Evolutionary conservation across 2,888 invertebrate species (phyloP).

Genomic region (Heliconius ethilla): DNA sequence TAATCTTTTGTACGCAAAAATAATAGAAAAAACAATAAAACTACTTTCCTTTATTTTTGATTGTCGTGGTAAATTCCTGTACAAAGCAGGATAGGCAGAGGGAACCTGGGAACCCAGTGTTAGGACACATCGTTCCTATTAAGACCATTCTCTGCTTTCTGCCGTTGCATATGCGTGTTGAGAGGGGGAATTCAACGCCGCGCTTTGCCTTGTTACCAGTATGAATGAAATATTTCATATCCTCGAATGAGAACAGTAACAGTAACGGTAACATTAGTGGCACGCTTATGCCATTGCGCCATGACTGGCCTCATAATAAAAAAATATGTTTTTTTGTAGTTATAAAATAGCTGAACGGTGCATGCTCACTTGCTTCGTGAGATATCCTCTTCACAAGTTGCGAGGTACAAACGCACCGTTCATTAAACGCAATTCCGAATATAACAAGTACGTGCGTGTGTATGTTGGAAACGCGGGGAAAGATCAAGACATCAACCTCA

Average conservation of each 20-base stretch:
- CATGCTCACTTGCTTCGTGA: slow-evolving; percentile 65
- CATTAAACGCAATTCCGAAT: slow-evolving; percentile 59
- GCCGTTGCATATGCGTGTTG: not conserved
- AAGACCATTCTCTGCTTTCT: not conserved
- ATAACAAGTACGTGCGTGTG: slow-evolving; percentile 63
- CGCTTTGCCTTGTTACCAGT: not conserved
- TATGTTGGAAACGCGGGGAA: slow-evolving; percentile 56
- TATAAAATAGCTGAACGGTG: slow-evolving; percentile 74
- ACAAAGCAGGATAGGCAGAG: not conserved
- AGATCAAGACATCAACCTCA: slow-evolving; percentile 49
- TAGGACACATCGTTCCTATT: not conserved
- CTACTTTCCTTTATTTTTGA: not conserved
- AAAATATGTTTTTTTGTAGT: slow-evolving; percentile 49
- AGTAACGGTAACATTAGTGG: not conserved
- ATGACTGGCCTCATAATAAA: not conserved
- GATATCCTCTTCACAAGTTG: slow-evolving; percentile 68
- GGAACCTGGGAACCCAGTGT: not conserved
- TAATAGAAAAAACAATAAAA: not conserved
- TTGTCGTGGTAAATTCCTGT: too few relatives aligned
- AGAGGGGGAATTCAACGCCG: not conserved
- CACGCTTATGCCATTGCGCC: too few relatives aligned
- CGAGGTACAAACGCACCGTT: slow-evolving; percentile 61
- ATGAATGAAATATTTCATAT: not conserved
- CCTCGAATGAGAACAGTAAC: not conserved
- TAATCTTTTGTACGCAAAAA: not conserved